Conservation (phyloP, 2,888 invertebrate species). For the Cynaeus angustus region DNA sequence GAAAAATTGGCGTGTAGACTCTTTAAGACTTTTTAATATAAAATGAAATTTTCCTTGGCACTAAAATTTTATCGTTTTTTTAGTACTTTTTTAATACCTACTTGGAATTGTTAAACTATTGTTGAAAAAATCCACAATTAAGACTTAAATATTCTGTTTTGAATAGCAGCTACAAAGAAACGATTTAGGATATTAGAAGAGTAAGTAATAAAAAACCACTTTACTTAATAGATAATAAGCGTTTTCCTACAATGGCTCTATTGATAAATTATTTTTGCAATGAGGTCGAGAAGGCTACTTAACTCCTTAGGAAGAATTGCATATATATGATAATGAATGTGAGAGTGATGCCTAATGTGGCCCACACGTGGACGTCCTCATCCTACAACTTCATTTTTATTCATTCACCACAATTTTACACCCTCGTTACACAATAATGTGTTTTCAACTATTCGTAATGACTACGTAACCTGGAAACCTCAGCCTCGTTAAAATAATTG, state of each 20-base stretch:
- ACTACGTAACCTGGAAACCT: too few species aligned
- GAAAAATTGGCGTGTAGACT: too few species aligned
- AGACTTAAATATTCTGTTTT: background rate
- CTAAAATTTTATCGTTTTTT: too few species aligned
- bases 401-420: too few species aligned
- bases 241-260: constrained; percentile 35
- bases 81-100: too few species aligned
- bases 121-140: too few species aligned
- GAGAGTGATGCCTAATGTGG: constrained; percentile 5
- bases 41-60: too few species aligned
- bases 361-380: constrained; percentile 41
- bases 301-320: constrained; percentile 38
- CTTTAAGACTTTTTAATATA: too few species aligned
- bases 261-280: constrained; percentile 45
- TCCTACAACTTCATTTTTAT: constrained; percentile 6
- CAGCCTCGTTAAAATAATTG: too few species aligned
- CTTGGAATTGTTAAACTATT: too few species aligned
- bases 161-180: background rate
- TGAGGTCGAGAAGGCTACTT: constrained; percentile 37
- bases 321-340: constrained; percentile 37
- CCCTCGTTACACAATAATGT: too few species aligned
- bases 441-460: too few species aligned
- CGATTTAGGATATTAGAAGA: constrained; percentile 13
- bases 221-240: constrained; percentile 44
- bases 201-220: constrained; percentile 39